A percentile compares a stretch with the other conserved stretches of the same genome.
Evolutionary conservation across 2,888 invertebrate genomes (phyloP).

Genomic region (Acanthoscelides obtectus): DNA sequence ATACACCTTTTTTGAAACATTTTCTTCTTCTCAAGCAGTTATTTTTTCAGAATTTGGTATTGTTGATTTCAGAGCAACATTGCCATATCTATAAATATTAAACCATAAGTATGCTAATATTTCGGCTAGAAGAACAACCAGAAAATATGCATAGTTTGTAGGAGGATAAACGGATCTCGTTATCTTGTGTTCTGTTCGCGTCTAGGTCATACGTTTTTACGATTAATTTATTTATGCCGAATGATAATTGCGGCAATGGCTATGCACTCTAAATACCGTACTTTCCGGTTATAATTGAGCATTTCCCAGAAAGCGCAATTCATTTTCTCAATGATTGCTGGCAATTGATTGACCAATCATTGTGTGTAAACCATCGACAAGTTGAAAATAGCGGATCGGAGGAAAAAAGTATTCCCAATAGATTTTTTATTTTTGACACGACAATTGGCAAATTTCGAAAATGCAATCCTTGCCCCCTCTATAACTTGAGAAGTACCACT

Average conservation of each 20-base stretch:
- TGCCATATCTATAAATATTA: too few species aligned
- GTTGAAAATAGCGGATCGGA: too few species aligned
- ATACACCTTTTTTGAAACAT: neutral
- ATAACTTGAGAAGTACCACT: too few species aligned
- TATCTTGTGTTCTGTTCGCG: neutral
- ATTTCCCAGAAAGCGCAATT: neutral
- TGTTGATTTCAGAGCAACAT: too few species aligned
- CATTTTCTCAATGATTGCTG: too few species aligned
- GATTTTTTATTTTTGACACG: too few species aligned
- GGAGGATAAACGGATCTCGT: too few species aligned
- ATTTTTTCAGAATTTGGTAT: too few species aligned
- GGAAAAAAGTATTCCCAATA: too few species aligned
- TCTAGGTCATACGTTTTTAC: neutral
- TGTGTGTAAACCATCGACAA: neutral
- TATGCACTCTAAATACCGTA: neutral
- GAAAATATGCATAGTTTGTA: neutral
- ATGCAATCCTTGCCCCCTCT: too few species aligned
- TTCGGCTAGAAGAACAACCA: neutral
- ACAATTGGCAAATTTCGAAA: too few species aligned
- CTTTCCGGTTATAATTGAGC: neutral
- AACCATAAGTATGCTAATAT: neutral
- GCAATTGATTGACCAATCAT: neutral
- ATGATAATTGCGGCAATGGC: neutral
- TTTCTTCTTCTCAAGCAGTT: too few species aligned
- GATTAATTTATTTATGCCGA: neutral